These are phyloP conservation scores for Adelosebastes latens DNA, from an alignment of 2,797 vertebrate genomes.

Conservation along the genomic window DNA sequence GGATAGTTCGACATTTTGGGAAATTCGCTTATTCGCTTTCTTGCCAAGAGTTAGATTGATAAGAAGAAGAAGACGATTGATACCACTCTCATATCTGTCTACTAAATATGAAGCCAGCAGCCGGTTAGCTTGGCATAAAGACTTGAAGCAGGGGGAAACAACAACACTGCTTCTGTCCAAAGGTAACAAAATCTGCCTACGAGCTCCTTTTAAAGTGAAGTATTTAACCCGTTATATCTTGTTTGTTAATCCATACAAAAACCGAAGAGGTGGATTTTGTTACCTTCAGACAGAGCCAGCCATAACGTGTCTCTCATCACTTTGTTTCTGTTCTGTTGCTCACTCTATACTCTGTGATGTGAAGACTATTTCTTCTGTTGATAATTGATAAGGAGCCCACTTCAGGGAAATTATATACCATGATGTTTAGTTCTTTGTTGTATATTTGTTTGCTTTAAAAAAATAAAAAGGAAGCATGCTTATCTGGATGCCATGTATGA, in stretches of 20 bases:
- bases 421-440: no score
- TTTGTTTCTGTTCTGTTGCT: no score
- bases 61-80: neutral
- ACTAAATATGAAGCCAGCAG: neutral
- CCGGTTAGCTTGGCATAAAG: neutral
- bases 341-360: no score
- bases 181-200: no score
- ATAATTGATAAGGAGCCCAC: fast-evolving
- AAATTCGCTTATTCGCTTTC: neutral
- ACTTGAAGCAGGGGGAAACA: neutral
- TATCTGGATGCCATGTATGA: no score
- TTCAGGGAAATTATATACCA: no score
- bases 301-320: neutral
- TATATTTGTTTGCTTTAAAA: no score
- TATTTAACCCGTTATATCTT: neutral
- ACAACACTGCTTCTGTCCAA: neutral
- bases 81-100: neutral
- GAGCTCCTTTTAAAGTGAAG: neutral
- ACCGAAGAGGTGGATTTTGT: neutral
- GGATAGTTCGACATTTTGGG: neutral
- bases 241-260: neutral
- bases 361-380: no score
- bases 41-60: neutral
- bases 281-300: neutral
- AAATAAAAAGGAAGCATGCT: no score